Evolutionary conservation across 2,113 vertebrate genomes (phyloP).

Genomic region (Marmota flaviventris): DNA sequence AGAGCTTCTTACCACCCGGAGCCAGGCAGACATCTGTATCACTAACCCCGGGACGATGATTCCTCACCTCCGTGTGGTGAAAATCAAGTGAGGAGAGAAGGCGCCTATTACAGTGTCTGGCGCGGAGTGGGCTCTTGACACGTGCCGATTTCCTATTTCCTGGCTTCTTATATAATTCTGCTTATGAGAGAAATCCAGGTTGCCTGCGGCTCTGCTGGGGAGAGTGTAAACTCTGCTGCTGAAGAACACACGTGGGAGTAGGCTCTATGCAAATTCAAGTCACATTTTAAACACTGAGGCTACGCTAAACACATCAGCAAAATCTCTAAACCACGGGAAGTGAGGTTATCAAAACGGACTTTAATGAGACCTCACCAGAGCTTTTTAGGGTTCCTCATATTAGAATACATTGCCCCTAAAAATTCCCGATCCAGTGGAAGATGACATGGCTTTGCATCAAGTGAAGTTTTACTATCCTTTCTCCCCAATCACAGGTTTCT

Average conservation of each 20-base stretch:
- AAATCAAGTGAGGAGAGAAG: background rate
- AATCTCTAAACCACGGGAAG: background rate
- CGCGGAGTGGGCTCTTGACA: background rate
- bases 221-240: slow-evolving; percentile 51
- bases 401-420: slow-evolving; percentile 36
- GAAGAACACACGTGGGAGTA: slow-evolving; percentile 53
- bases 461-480: background rate
- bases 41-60: background rate
- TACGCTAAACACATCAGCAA: slow-evolving; percentile 4
- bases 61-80: background rate
- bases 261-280: slow-evolving; percentile 33
- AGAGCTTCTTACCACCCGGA: background rate
- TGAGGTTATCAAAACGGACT: background rate
- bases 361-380: background rate
- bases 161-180: slow-evolving; percentile 67
- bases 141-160: slow-evolving; percentile 9
- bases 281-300: slow-evolving; percentile 36
- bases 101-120: background rate
- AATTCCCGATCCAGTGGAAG: background rate
- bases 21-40: background rate
- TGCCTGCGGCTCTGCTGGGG: slow-evolving; percentile 35
- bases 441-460: background rate
- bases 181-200: slow-evolving; percentile 11
- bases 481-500: background rate
- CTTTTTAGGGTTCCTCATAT: slow-evolving; percentile 5